These are phyloP conservation scores for Stenurella melanura DNA, from an alignment of 2,888 invertebrate species.

Conservation along the genomic window DNA sequence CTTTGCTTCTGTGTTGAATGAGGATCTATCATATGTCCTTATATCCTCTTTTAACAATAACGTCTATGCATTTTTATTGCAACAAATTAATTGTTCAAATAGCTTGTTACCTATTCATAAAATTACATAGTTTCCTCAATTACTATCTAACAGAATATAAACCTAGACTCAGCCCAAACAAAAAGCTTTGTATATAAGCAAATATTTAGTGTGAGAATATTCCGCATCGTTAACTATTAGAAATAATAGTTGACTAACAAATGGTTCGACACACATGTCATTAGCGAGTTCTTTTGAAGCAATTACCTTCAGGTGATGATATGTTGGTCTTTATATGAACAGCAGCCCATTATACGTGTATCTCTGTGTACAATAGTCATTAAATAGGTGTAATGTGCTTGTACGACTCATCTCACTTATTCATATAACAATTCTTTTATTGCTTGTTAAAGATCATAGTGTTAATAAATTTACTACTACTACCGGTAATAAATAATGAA, in stretches of 20 bases:
- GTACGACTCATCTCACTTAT: conserved; percentile 12
- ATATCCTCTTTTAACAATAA: no score
- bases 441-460: conserved; percentile 29
- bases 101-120: conserved; percentile 13
- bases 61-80: no score
- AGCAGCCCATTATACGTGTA: conserved; percentile 26
- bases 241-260: conserved; percentile 43
- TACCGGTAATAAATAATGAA: background rate
- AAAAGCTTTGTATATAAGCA: conserved; percentile 35
- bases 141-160: conserved; percentile 19
- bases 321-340: conserved; percentile 39
- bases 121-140: conserved; percentile 26
- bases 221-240: conserved; percentile 44
- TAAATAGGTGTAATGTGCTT: conserved; percentile 41
- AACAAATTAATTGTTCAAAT: background rate
- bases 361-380: conserved; percentile 39
- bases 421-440: conserved; percentile 47
- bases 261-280: conserved; percentile 50
- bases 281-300: conserved; percentile 55
- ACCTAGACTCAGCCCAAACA: conserved; percentile 19
- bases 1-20: no score
- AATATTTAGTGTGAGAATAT: conserved; percentile 45
- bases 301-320: conserved; percentile 55
- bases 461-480: conserved; percentile 25
- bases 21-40: no score